Conservation (phyloP, 2,888 invertebrate species). For the Horisme vitalbata region DNA sequence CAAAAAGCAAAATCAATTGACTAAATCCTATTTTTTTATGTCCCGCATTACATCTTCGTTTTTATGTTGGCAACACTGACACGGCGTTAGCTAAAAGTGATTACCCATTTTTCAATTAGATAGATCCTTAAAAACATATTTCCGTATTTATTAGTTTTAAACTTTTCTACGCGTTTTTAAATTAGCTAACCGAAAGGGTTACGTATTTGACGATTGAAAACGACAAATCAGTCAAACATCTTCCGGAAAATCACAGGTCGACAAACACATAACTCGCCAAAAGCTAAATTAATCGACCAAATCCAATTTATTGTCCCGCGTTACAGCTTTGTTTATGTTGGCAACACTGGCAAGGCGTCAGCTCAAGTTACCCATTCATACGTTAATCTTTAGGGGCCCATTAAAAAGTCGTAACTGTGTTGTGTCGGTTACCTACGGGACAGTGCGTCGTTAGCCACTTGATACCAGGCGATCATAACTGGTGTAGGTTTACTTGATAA, state of each 20-base stretch:
- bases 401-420: slow-evolving; percentile 72
- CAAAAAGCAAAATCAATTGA: slow-evolving; percentile 26
- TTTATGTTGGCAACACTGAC: slow-evolving; percentile 67
- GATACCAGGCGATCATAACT: slow-evolving; percentile 74
- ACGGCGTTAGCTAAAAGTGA: slow-evolving; percentile 60
- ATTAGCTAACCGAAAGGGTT: too few species aligned
- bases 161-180: too few species aligned
- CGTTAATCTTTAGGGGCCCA: slow-evolving; percentile 71
- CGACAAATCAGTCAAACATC: too few species aligned
- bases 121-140: too few species aligned
- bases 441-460: slow-evolving; percentile 77
- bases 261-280: slow-evolving; percentile 2
- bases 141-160: too few species aligned
- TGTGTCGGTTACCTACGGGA: slow-evolving; percentile 68
- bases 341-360: slow-evolving; percentile 52
- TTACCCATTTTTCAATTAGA: too few species aligned
- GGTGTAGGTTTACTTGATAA: slow-evolving; percentile 34
- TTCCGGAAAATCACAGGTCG: too few species aligned
- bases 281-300: slow-evolving; percentile 41
- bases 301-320: slow-evolving; percentile 67
- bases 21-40: slow-evolving; percentile 70
- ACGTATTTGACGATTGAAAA: too few species aligned
- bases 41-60: slow-evolving; percentile 58
- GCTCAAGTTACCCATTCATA: slow-evolving; percentile 79
- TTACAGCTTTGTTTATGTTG: slow-evolving; percentile 69